phyloP scores from a whole-genome alignment of 2,797 vertebrate genomes.

The Cirrhinus mrigala region DNA sequence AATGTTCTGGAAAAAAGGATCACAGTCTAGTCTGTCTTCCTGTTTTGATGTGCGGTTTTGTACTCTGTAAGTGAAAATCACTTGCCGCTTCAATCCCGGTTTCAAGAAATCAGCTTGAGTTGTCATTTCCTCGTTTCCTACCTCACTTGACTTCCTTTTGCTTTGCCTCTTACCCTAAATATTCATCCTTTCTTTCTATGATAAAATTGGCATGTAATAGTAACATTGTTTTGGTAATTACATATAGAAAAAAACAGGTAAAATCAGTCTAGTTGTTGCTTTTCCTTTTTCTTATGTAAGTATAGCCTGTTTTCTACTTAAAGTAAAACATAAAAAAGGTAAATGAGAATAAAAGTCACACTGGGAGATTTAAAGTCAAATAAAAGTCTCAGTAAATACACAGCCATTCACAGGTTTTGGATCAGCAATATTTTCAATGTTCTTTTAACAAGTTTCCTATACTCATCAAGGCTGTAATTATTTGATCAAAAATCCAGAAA shows the following conservation, averaged over 20 bases:
- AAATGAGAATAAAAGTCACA: too few species aligned
- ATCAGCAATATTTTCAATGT: too few species aligned
- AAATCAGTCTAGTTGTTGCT: not conserved
- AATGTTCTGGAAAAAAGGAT: not conserved
- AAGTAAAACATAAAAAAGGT: too few species aligned
- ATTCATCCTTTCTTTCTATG: not conserved
- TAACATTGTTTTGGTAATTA: not conserved
- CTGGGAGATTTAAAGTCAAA: too few species aligned
- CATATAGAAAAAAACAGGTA: not conserved
- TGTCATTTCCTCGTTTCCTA: not conserved
- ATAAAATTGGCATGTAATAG: not conserved
- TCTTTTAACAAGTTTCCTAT: too few species aligned
- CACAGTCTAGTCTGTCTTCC: not conserved
- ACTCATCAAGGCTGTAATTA: too few species aligned
- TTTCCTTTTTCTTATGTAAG: too few species aligned
- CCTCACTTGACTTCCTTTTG: not conserved
- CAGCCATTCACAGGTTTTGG: too few species aligned
- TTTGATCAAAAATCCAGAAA: too few species aligned
- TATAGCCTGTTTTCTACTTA: too few species aligned
- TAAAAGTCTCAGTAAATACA: too few species aligned
- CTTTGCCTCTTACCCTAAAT: not conserved
- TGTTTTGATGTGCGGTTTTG: not conserved
- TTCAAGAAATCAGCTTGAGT: not conserved
- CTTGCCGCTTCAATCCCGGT: not conserved
- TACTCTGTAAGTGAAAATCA: not conserved